Evolutionary conservation across 2,113 vertebrate species (phyloP).

Genomic region (Callionymus lyra): DNA sequence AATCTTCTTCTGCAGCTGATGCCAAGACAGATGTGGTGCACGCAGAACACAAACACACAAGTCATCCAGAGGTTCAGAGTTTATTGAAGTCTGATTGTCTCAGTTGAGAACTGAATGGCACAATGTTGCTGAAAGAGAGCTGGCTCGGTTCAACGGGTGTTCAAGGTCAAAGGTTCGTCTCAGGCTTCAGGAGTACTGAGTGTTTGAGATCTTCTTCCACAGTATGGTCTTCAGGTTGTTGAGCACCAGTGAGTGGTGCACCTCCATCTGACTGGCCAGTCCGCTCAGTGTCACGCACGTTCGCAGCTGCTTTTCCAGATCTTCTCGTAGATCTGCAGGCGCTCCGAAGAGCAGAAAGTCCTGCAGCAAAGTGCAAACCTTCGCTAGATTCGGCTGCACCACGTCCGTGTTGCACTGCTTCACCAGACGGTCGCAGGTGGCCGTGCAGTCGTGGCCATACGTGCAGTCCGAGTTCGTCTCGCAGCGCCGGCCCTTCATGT

Average conservation of each 20-base stretch:
- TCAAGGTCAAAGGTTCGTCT: no score
- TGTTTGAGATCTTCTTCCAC: slow-evolving; percentile 93
- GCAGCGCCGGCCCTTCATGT: slow-evolving; percentile 81
- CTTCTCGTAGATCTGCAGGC: slow-evolving; percentile 69
- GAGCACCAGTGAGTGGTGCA: slow-evolving; percentile 89
- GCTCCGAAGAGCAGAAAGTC: slow-evolving; percentile 84
- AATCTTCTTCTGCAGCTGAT: no score
- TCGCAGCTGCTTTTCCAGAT: slow-evolving; percentile 85
- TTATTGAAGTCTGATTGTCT: no score
- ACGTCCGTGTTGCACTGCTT: slow-evolving; percentile 87
- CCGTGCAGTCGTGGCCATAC: slow-evolving; percentile 80
- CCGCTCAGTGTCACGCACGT: slow-evolving; percentile 91
- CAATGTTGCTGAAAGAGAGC: no score
- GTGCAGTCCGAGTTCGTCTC: slow-evolving; percentile 87
- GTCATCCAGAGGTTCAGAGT: no score
- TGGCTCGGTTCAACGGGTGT: no score
- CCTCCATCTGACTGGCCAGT: slow-evolving; percentile 91
- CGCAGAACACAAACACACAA: no score
- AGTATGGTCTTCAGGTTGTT: slow-evolving; percentile 93
- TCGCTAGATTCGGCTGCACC: slow-evolving; percentile 91
- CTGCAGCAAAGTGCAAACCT: slow-evolving; percentile 82
- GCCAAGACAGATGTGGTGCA: no score
- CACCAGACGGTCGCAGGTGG: slow-evolving; percentile 82
- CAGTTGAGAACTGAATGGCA: no score
- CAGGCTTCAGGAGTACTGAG: slow-evolving; percentile 78